phyloP scores from a whole-genome alignment of 2,888 invertebrate species.

The Phlogophora meticulosa region DNA sequence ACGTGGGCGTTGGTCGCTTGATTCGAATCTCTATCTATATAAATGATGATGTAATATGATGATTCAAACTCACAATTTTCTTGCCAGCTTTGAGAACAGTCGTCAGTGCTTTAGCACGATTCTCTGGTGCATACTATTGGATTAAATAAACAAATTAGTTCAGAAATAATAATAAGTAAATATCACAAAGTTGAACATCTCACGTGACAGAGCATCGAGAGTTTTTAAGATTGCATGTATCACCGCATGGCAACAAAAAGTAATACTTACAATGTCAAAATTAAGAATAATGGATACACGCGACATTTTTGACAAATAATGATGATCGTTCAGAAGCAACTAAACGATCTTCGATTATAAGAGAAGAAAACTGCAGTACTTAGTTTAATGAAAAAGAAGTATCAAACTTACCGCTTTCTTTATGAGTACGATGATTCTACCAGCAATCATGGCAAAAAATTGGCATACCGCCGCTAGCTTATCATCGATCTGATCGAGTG shows the following conservation, averaged over 20 bases:
- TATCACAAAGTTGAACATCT: neutral
- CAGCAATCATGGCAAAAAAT: accelerated
- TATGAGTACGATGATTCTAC: accelerated
- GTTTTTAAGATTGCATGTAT: neutral
- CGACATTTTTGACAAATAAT: too few relatives aligned
- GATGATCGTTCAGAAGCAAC: too few relatives aligned
- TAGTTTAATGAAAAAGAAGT: neutral
- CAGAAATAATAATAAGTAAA: neutral
- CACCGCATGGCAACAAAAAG: neutral
- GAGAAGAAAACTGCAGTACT: too few relatives aligned
- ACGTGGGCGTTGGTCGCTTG: too few relatives aligned
- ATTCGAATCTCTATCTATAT: too few relatives aligned
- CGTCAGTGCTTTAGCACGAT: too few relatives aligned
- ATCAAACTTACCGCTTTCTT: neutral
- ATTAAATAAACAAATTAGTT: neutral
- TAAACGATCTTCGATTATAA: too few relatives aligned
- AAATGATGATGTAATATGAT: too few relatives aligned
- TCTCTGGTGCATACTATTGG: accelerated
- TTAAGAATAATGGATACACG: neutral
- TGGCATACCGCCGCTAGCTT: accelerated
- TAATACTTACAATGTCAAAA: neutral
- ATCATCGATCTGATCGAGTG: constrained; percentile 13
- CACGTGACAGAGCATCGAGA: neutral
- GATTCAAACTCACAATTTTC: neutral
- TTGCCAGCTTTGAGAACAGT: accelerated